Base-by-base conservation (phyloP, 2,113 vertebrate genomes). In the Ochotona princeps region DNA sequence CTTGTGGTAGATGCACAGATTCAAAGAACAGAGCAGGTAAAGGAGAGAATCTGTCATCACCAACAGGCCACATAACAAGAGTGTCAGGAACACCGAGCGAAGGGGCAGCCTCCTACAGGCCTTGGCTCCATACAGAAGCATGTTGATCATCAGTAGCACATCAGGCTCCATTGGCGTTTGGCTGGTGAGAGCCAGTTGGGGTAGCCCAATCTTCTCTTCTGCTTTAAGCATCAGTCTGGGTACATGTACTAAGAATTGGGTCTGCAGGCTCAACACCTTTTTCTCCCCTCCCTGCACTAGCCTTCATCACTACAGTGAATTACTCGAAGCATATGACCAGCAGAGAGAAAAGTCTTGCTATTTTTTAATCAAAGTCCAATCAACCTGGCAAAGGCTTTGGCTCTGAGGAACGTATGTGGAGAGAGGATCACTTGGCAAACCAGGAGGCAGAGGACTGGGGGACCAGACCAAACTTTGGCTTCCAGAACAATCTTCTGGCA, bases 131-230 rank as follows among this genome's bases (percentile, higher is more conserved):
- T 18, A 10, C 61, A 74, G 28, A 87, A 32, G 60, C 49, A 21
- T 7, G 23, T 8, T 1, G 35, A 23, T 3, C 54, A 44, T 11
- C 47, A 17, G 28, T 0, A 4, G 9, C 11, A 6, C 7, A 32
- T 26, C 4, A 7, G 23, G 9, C 17, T 15, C 54, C 26, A 21
- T 2, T 14, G 10, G 7, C 30, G 0, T 17, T 90, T 1, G 12
- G 8, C 61, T 15, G 35, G 57, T 49, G 20, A 57, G 5, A 35
- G 23, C 1, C 18, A 28, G 5, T 0, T 0, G 1, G 38, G 7
- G 8, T 17, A 51, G 11, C 2, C 4, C 74, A 32, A 28, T 44
- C 38, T 44, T 47, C 13, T n/a, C 51, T 44, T 28, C 28, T 86
- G 20, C 51, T 67, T 17, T 51, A 65, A 49, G n/a, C 12, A 72